phyloP scores from a whole-genome alignment of 1,140 invertebrate species.

The Eumaeus atala region DNA sequence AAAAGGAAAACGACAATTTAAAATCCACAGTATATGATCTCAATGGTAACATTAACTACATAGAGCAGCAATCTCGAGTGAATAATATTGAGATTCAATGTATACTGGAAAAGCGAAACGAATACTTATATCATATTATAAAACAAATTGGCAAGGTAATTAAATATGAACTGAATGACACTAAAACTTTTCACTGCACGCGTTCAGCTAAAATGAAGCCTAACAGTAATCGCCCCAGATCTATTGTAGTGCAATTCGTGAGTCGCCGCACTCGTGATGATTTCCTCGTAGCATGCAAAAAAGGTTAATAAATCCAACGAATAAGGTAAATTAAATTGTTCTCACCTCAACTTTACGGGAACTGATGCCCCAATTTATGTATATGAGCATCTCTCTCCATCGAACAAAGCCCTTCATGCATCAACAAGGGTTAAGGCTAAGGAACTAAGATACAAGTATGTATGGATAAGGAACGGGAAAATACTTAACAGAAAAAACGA shows the following conservation, averaged over 20 bases:
- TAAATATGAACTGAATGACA: constrained; percentile 11
- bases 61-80: background rate
- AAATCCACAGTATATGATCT: background rate
- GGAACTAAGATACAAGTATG: too few relatives aligned
- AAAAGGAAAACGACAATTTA: background rate
- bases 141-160: background rate
- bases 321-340: constrained; percentile 12
- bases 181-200: constrained; percentile 15
- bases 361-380: too few relatives aligned
- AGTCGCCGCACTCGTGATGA: constrained; percentile 9
- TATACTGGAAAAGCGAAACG: too few relatives aligned
- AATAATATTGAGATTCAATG: background rate
- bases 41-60: background rate
- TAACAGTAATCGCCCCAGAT: constrained; percentile 14
- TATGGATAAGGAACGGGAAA: too few relatives aligned
- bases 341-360: background rate
- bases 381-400: too few relatives aligned
- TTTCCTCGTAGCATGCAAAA: constrained; percentile 1
- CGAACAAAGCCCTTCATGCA: too few relatives aligned
- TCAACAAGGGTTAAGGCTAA: too few relatives aligned
- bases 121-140: too few relatives aligned
- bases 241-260: constrained; percentile 18
- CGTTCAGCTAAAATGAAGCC: constrained; percentile 15
- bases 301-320: constrained; percentile 14
- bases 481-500: too few relatives aligned